A percentile compares a stretch with the other conserved stretches of the same genome.
Evolutionary conservation across 2,113 vertebrate genomes (phyloP).

Genomic region (Sinocyclocheilus maitianheensis): DNA sequence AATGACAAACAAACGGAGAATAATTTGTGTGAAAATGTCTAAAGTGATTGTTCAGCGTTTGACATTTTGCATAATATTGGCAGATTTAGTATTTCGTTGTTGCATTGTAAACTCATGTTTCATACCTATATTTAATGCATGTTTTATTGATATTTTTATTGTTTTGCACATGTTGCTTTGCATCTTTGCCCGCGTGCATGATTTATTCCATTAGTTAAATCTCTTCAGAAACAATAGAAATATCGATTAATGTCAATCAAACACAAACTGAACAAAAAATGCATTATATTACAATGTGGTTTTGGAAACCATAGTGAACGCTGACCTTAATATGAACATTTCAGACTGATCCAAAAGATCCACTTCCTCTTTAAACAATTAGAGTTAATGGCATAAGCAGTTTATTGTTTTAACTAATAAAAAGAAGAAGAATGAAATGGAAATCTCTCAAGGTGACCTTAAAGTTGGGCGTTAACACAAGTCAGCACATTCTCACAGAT

Average conservation of each 20-base stretch:
- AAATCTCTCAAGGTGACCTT: conserved; percentile 6
- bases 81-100: background rate
- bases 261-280: background rate
- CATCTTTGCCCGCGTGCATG: background rate
- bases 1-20: background rate
- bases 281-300: background rate
- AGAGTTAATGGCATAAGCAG: background rate
- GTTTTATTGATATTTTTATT: background rate
- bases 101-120: background rate
- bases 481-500: background rate
- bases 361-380: background rate
- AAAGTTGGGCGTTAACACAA: background rate
- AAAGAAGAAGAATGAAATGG: background rate
- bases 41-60: background rate
- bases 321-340: background rate
- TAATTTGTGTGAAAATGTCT: no score
- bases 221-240: background rate
- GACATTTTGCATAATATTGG: no score
- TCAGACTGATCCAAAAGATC: background rate
- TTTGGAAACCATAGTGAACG: background rate
- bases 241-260: background rate
- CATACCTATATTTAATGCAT: background rate
- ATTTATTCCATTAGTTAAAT: background rate
- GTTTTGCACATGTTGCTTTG: background rate
- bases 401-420: background rate